These are phyloP conservation scores for Pantala flavescens DNA, from an alignment of 1,140 invertebrate genomes.

Conservation along the genomic window DNA sequence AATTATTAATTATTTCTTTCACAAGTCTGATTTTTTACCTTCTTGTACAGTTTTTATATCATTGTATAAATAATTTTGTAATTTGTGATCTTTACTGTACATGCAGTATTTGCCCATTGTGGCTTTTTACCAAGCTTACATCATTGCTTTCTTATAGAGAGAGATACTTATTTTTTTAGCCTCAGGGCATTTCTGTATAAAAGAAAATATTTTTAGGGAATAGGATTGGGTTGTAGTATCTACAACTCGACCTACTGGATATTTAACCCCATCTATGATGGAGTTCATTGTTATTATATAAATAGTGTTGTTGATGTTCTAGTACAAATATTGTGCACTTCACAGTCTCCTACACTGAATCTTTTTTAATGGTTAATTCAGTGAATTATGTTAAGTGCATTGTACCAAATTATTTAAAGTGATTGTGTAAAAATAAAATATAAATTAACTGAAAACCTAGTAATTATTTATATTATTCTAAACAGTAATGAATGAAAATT, in stretches of 20 bases:
- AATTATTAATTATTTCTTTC: not conserved
- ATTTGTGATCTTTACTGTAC: not conserved
- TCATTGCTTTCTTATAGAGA: not conserved
- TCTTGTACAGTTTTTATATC: not conserved
- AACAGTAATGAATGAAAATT: too few species aligned
- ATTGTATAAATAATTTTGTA: not conserved
- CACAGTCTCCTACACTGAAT: not conserved
- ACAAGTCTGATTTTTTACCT: not conserved
- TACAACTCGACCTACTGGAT: not conserved
- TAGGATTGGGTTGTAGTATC: not conserved
- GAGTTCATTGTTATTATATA: not conserved
- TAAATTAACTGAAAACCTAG: not conserved
- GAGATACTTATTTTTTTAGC: not conserved
- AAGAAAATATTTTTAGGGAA: not conserved
- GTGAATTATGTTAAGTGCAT: not conserved
- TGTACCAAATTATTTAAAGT: not conserved
- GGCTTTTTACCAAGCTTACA: too few species aligned
- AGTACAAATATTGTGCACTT: not conserved
- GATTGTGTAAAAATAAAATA: not conserved
- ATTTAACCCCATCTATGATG: not conserved
- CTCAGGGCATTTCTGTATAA: not conserved
- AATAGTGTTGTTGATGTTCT: not conserved
- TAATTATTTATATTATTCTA: too few species aligned
- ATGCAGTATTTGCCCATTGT: too few species aligned
- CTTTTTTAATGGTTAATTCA: not conserved